Conservation (phyloP, 2,797 vertebrate species). For the Poeciliopsis turneri region DNA sequence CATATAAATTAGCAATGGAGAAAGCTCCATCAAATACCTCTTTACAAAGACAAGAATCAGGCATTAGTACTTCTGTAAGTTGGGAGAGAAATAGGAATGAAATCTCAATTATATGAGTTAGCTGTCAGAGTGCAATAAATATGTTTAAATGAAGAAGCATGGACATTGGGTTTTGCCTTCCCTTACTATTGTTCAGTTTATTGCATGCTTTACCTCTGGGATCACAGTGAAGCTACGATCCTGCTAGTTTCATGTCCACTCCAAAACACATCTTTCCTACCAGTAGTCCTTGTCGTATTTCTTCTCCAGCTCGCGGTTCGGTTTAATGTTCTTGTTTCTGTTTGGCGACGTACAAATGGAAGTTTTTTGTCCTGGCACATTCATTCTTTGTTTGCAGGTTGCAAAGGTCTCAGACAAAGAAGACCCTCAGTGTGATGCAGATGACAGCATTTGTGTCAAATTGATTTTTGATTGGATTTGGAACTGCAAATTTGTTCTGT, state of each 20-base stretch:
- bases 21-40: slow-evolving; percentile 59
- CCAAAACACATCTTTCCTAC: neutral
- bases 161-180: neutral
- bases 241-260: neutral
- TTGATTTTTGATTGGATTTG: neutral
- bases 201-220: neutral
- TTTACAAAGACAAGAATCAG: slow-evolving; percentile 37
- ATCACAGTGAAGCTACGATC: neutral
- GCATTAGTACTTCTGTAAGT: slow-evolving; percentile 17
- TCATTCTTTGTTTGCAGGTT: neutral
- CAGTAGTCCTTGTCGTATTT: neutral
- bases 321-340: neutral
- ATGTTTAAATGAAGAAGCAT: neutral
- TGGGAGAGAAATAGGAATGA: neutral
- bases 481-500: neutral
- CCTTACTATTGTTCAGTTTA: neutral
- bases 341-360: neutral
- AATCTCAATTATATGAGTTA: neutral
- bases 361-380: neutral
- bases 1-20: slow-evolving; percentile 61
- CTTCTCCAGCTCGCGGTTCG: neutral
- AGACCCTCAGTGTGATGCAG: neutral
- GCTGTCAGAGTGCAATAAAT: neutral
- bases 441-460: neutral
- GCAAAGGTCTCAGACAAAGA: neutral